phyloP scores from a whole-genome alignment of 1,140 invertebrate species.

The Streblospio benedicti region DNA sequence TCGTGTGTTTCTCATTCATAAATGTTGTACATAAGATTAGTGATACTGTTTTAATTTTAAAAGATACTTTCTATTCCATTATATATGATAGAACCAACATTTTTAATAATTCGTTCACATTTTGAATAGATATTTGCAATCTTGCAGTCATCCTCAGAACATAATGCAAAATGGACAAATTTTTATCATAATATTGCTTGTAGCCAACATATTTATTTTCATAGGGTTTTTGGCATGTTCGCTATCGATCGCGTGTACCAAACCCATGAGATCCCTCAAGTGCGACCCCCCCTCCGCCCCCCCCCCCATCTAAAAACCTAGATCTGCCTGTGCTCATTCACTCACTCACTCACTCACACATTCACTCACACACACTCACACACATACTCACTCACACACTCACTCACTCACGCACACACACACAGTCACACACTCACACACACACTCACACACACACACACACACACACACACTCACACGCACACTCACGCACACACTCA shows the following conservation, averaged over 20 bases:
- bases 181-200: constrained; percentile 5
- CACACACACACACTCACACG: constrained; percentile 5
- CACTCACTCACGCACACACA: constrained; percentile 7
- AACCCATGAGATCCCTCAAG: no score
- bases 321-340: constrained; percentile 1
- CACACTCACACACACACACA: constrained; percentile 12
- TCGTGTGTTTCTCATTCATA: no score
- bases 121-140: no score
- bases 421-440: constrained; percentile 7
- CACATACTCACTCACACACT: neutral
- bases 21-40: no score
- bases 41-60: no score
- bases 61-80: no score
- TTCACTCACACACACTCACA: constrained; percentile 1
- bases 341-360: constrained; percentile 2
- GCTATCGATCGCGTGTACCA: constrained; percentile 11
- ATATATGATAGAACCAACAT: no score
- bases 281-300: no score
- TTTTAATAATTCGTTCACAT: no score
- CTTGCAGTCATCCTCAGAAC: constrained; percentile 28
- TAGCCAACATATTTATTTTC: constrained; percentile 10
- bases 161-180: constrained; percentile 20
- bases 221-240: constrained; percentile 16
- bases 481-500: neutral
- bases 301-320: no score